phyloP scores from a whole-genome alignment of 2,113 vertebrate genomes.

The Indicator maculatus region DNA sequence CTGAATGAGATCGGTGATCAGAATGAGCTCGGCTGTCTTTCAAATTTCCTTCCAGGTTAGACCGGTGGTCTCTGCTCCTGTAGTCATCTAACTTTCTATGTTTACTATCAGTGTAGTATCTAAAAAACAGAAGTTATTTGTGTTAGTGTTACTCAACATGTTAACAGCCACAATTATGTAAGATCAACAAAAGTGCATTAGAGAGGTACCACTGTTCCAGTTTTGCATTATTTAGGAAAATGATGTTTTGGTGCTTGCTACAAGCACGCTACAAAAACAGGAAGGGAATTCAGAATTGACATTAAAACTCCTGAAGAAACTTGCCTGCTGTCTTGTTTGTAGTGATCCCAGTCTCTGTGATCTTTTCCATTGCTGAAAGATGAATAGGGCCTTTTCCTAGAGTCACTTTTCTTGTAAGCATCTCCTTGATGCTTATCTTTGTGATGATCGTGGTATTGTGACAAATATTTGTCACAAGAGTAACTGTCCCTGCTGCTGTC shows the following conservation, averaged over 20 bases:
- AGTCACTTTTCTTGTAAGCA: constrained; percentile 85
- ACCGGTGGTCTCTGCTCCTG: constrained; percentile 89
- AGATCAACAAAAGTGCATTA: neutral
- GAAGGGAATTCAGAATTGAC: neutral
- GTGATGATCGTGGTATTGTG: constrained; percentile 86
- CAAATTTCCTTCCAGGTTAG: constrained; percentile 78
- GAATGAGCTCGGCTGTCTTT: constrained; percentile 85
- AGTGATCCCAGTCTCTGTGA: constrained; percentile 92
- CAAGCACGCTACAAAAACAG: neutral
- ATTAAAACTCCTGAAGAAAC: neutral
- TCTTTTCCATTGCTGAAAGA: constrained; percentile 97
- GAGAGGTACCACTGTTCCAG: neutral
- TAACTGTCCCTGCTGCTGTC: constrained; percentile 97
- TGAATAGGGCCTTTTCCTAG: constrained; percentile 91
- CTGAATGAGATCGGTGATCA: constrained; percentile 83
- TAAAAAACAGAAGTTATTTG: constrained; percentile 54
- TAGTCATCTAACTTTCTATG: constrained; percentile 93
- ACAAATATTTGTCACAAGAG: constrained; percentile 89
- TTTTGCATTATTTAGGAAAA: neutral
- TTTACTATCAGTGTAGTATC: constrained; percentile 92
- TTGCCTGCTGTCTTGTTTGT: constrained; percentile 87
- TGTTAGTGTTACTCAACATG: neutral
- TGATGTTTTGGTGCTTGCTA: neutral
- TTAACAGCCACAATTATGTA: neutral
- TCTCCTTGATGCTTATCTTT: constrained; percentile 89